A percentile compares a stretch with the other conserved stretches of the same genome.
Evolutionary conservation across 2,888 invertebrate species (phyloP).

Genomic region (Cordilura impudica): DNA sequence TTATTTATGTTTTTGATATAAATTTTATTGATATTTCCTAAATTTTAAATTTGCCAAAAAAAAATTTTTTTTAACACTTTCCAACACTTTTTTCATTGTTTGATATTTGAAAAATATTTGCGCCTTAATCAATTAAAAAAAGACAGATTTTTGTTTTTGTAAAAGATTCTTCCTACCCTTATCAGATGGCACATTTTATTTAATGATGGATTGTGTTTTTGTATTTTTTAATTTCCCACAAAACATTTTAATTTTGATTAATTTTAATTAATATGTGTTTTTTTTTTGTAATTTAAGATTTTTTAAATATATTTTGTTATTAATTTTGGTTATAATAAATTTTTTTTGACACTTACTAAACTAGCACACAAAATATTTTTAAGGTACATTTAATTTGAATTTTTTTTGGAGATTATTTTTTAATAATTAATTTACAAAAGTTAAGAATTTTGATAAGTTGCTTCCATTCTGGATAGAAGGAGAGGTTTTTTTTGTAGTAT

Average conservation of each 20-base stretch:
- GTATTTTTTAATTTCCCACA: conserved; percentile 28
- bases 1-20: conserved; percentile 44
- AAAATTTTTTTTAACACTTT: conserved; percentile 16
- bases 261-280: conserved; percentile 11
- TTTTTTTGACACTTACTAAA: conserved; percentile 75
- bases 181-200: conserved; percentile 48
- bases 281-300: conserved; percentile 39
- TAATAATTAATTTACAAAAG: conserved; percentile 46
- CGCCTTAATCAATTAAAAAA: background rate
- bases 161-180: background rate
- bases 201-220: conserved; percentile 46
- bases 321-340: conserved; percentile 55
- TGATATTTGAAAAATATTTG: background rate
- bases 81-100: conserved; percentile 33
- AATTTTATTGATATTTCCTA: conserved; percentile 34
- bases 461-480: conserved; percentile 20
- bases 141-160: background rate
- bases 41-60: conserved; percentile 44
- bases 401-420: conserved; percentile 35
- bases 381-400: conserved; percentile 74
- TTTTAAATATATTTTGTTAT: conserved; percentile 60
- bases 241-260: conserved; percentile 53
- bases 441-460: conserved; percentile 41
- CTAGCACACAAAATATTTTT: conserved; percentile 76
- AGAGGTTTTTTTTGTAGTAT: conserved; percentile 51